phyloP scores from a whole-genome alignment of 2,113 vertebrate species.

The Rhinichthys klamathensis region DNA sequence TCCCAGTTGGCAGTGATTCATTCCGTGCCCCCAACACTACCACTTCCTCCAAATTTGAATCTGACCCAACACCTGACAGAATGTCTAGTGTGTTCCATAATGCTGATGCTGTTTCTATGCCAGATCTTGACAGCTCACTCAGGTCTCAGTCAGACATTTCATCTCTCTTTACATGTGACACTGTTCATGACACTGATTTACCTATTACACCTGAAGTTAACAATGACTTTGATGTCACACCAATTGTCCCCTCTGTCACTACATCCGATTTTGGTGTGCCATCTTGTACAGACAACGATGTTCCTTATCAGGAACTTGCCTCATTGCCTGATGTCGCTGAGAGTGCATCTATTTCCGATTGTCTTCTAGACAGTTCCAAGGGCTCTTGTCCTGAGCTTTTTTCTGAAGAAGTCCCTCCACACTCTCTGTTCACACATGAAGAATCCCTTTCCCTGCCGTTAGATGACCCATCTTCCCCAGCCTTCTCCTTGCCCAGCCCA shows the following conservation, averaged over 20 bases:
- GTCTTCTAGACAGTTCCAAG: not conserved
- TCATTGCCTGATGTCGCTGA: not conserved
- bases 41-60: not conserved
- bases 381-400: slow-evolving; percentile 10
- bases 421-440: not conserved
- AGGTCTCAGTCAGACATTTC: slow-evolving; percentile 11
- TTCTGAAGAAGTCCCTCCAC: not conserved
- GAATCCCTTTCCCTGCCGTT: slow-evolving; percentile 24
- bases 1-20: slow-evolving; percentile 6
- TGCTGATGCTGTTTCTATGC: not conserved
- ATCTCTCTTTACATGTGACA: not conserved
- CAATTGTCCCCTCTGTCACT: not conserved
- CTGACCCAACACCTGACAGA: slow-evolving; percentile 6
- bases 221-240: not conserved
- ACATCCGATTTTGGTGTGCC: not conserved
- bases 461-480: slow-evolving; percentile 9
- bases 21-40: slow-evolving; percentile 20
- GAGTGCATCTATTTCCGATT: slow-evolving; percentile 2
- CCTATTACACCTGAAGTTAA: slow-evolving; percentile 1
- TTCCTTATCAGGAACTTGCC: slow-evolving; percentile 9
- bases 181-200: not conserved
- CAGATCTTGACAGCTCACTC: not conserved
- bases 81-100: not conserved
- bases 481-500: slow-evolving; percentile 28
- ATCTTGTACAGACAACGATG: not conserved